Evolutionary conservation across 2,797 vertebrate species (phyloP), one percentile per base, ranked within the genome.

Genomic region (Amphiprion clarkii): DNA sequence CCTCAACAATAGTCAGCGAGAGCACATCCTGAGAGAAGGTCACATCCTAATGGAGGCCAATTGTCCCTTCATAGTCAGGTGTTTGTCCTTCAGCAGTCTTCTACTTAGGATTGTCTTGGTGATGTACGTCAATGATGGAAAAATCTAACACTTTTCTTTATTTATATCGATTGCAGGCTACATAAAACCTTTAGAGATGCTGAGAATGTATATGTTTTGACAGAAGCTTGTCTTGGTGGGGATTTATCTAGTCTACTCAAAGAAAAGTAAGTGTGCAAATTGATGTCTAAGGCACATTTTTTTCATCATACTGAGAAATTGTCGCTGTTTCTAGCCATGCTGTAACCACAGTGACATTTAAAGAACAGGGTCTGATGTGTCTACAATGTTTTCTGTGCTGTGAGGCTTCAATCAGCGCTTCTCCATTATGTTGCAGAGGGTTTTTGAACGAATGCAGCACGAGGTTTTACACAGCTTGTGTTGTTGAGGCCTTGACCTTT

Each of bases 1-100:
- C 27, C 53, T 88, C 54, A 86, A 53, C 53, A 61, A 58, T 0
- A 76, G 85, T 7, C 91, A 90, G 13, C 87, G 74, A 67, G 92
- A 93, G 72, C 91, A 91, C 69, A 49, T 95, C 48, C 82, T 89
- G 58, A 90, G 88, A 33, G 94, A 95, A 63, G 87, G 86, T 19
- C 79, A 53, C 65, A 92, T 95, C 84, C 71, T 96, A 40, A 90
- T 86, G 83, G 92, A 94, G 36, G 65, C 90, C 23, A 62, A 67
- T 31, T 92, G 93, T 86, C 90, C 87, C 13, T 96, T 95, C 76
- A 91, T 95, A 31, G 85, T 93, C 88, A 95, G 95, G 95, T 96
- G 25, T 71, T 54, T 51, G 17, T 5, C 29, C 44, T 52, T 42
- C 48, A 42, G 4, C 60, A 16, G 6, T 17, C n/a, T 6, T 65